Percentiles rank a stretch among this genome's conserved stretches.
These are phyloP conservation scores for Bombus pyrosoma DNA, from an alignment of 1,140 invertebrate species.

Conservation along the genomic window DNA sequence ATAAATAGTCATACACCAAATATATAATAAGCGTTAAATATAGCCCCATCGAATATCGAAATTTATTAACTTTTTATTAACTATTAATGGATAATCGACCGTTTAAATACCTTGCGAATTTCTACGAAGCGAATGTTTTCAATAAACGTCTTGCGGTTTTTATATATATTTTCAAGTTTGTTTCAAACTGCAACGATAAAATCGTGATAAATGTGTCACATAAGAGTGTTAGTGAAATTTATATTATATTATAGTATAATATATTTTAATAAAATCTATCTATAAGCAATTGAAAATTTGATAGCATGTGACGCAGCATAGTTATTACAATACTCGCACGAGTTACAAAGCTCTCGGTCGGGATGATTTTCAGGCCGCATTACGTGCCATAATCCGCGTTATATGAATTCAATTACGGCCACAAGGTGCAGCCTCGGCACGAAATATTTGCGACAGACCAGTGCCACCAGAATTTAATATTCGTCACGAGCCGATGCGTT, in stretches of 20 bases:
- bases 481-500: not conserved
- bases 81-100: no score
- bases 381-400: not conserved
- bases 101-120: no score
- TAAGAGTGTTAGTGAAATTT: no score
- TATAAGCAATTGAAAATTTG: not conserved
- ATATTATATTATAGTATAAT: no score
- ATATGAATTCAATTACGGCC: conserved; percentile 52
- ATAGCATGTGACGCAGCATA: not conserved
- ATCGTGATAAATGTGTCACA: not conserved
- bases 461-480: conserved; percentile 38
- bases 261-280: no score
- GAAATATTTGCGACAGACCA: not conserved
- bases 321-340: not conserved
- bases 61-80: no score
- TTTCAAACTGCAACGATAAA: not conserved
- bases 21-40: no score
- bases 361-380: not conserved
- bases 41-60: no score
- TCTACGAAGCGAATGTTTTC: no score
- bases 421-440: not conserved
- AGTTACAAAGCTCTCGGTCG: not conserved
- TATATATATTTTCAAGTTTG: not conserved
- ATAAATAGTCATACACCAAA: no score
- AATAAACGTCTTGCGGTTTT: not conserved